These are phyloP conservation scores for Hesperia comma DNA, from an alignment of 2,888 invertebrate species.

Conservation along the genomic window DNA sequence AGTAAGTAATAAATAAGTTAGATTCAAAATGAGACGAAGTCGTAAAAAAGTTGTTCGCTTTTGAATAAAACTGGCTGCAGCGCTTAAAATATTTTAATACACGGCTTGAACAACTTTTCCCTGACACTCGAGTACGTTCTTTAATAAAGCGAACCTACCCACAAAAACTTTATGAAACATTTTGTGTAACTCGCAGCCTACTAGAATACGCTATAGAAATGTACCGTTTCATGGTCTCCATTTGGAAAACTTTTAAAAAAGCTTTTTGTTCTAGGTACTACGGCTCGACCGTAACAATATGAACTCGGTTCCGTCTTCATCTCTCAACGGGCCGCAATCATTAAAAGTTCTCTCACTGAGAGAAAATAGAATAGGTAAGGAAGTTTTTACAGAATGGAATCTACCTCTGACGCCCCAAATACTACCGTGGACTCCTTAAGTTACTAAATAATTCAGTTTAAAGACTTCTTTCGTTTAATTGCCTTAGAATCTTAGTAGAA, in stretches of 20 bases:
- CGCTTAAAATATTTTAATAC: slow-evolving; percentile 34
- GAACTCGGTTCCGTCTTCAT: slow-evolving; percentile 88
- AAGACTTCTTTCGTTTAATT: slow-evolving; percentile 5
- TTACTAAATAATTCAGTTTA: not conserved
- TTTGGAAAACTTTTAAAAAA: slow-evolving; percentile 29
- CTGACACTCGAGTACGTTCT: slow-evolving; percentile 24
- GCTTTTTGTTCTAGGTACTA: slow-evolving; percentile 85
- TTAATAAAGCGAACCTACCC: slow-evolving; percentile 28
- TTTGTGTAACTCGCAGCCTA: slow-evolving; percentile 22
- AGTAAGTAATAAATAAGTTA: not conserved
- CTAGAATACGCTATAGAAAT: slow-evolving; percentile 26
- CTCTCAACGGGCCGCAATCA: slow-evolving; percentile 91
- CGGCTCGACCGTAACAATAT: slow-evolving; percentile 92
- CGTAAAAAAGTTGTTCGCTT: slow-evolving; percentile 11
- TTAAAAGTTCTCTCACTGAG: slow-evolving; percentile 89
- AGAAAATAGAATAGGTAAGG: slow-evolving; percentile 91
- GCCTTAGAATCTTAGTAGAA: not conserved
- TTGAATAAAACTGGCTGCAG: slow-evolving; percentile 32
- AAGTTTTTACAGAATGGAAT: slow-evolving; percentile 34
- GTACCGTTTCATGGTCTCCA: slow-evolving; percentile 18
- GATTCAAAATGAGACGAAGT: not conserved
- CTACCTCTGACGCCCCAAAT: not conserved
- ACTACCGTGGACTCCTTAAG: not conserved
- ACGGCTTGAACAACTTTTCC: slow-evolving; percentile 11
- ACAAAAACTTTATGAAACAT: slow-evolving; percentile 30